Conservation (phyloP, 2,797 vertebrate species). For the Phrynocephalus guinanensis region DNA sequence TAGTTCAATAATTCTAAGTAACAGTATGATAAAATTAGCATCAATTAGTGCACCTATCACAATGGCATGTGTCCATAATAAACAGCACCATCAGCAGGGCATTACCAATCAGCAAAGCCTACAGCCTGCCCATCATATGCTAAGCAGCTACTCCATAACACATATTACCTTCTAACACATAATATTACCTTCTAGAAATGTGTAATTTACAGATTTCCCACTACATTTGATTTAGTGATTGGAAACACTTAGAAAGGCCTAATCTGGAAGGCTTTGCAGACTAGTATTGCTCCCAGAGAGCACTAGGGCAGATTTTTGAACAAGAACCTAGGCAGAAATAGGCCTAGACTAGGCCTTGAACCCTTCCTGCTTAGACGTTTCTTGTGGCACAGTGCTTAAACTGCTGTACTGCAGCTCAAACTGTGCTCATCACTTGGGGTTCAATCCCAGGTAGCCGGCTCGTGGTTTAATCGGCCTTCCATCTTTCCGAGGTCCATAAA, state of each 20-base stretch:
- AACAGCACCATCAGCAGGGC: constrained; percentile 48
- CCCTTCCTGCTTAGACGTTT: no score
- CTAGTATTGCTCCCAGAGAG: no score
- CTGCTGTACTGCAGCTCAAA: no score
- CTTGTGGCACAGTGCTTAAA: no score
- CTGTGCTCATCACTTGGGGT: no score
- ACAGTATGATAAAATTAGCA: constrained; percentile 51
- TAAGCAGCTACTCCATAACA: constrained; percentile 36
- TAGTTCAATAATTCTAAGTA: constrained; percentile 29
- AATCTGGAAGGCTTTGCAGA: no score
- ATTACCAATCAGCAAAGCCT: constrained; percentile 47
- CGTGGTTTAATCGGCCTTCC: no score
- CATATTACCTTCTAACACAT: background rate
- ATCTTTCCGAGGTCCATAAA: no score
- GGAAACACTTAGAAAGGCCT: background rate
- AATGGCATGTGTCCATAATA: constrained; percentile 35
- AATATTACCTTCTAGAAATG: background rate
- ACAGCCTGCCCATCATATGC: constrained; percentile 28
- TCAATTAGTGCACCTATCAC: constrained; percentile 45
- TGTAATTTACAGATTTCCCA: background rate
- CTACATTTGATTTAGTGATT: background rate
- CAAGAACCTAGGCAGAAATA: no score
- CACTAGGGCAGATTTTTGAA: no score
- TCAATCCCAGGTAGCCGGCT: no score
- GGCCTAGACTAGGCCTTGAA: no score